phyloP scores from a whole-genome alignment of 2,888 invertebrate species.

The Seira sanloemensis region DNA sequence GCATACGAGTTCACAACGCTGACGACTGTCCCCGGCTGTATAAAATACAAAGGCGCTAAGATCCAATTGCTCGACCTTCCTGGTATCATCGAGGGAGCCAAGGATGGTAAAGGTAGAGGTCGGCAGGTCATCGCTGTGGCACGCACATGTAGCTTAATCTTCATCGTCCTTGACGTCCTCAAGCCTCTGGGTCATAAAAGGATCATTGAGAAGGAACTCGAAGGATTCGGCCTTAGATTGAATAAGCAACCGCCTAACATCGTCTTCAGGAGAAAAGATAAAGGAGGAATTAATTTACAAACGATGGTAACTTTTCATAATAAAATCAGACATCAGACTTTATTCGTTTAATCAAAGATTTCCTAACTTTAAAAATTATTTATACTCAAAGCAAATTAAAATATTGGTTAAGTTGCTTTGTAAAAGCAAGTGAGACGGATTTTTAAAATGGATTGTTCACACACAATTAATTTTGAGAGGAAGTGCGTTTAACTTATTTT shows the following conservation, averaged over 20 bases:
- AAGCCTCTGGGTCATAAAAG: conserved; percentile 98
- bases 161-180: conserved; percentile 95
- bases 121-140: conserved; percentile 99
- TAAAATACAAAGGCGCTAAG: conserved; percentile 99
- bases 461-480: too few species aligned
- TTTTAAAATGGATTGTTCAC: too few species aligned
- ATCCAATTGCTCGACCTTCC: conserved; percentile 98
- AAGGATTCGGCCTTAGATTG: conserved; percentile 97
- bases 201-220: conserved; percentile 97
- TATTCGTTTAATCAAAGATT: too few species aligned
- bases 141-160: conserved; percentile 97
- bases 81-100: conserved; percentile 99
- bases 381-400: too few species aligned
- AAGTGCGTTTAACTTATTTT: too few species aligned
- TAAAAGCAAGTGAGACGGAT: too few species aligned
- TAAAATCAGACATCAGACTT: too few species aligned
- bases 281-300: conserved; percentile 98
- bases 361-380: too few species aligned
- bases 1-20: conserved; percentile 99
- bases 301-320: conserved; percentile 82
- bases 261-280: conserved; percentile 96
- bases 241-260: conserved; percentile 99
- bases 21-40: conserved; percentile 99
- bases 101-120: conserved; percentile 99
- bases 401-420: too few species aligned